Conservation (phyloP, 2,113 vertebrate species). For the Crocuta crocuta region DNA sequence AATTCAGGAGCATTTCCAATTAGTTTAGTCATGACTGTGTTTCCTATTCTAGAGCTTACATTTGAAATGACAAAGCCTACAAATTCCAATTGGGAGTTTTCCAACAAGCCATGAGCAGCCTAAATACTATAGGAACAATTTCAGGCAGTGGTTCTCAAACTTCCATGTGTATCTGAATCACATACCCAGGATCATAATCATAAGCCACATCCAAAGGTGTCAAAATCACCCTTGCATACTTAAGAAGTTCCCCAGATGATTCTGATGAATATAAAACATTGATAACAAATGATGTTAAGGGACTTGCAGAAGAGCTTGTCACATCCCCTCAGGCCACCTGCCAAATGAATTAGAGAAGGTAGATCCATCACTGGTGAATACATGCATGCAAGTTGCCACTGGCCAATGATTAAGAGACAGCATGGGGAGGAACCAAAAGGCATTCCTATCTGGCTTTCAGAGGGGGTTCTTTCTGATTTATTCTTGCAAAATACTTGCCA, state of each 20-base stretch:
- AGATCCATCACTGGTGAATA: not conserved
- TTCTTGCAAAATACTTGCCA: not conserved
- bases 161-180: not conserved
- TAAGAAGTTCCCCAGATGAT: slow-evolving; percentile 34
- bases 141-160: slow-evolving; percentile 37
- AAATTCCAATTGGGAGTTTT: slow-evolving; percentile 23
- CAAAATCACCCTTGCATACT: slow-evolving; percentile 27
- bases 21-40: not conserved
- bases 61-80: not conserved
- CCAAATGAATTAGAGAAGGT: not conserved
- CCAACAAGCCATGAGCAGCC: not conserved
- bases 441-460: not conserved
- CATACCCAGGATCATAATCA: slow-evolving; percentile 6
- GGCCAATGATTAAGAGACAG: not conserved
- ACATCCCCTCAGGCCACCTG: not conserved
- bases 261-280: not conserved
- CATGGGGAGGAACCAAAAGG: not conserved
- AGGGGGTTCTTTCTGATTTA: not conserved
- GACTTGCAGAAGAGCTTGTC: not conserved
- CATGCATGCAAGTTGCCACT: not conserved
- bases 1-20: slow-evolving; percentile 50
- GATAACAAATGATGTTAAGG: not conserved
- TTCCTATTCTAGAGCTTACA: not conserved
- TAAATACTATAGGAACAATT: slow-evolving; percentile 4
- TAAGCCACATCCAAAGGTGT: not conserved